These are phyloP conservation scores for Zoanthus sociatus DNA, from an alignment of 92 coral and sea anemone species.

Conservation along the genomic window DNA sequence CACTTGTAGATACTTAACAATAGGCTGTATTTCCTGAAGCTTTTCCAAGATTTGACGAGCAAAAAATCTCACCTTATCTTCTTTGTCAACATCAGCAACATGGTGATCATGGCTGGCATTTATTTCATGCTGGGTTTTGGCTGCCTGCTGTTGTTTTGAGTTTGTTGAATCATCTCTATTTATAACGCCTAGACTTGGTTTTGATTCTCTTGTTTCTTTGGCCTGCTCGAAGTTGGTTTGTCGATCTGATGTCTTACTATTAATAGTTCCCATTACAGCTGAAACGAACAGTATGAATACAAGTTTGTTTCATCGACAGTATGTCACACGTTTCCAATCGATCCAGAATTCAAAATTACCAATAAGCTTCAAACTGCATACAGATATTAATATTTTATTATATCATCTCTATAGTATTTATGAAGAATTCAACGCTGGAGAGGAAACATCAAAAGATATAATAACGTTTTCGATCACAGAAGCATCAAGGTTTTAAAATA, in stretches of 20 bases:
- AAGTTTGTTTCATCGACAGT: background rate
- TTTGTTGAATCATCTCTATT: background rate
- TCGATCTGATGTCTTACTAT: background rate
- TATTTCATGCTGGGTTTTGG: background rate
- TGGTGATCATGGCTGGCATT: background rate
- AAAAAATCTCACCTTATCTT: background rate
- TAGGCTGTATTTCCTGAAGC: conserved; percentile 1
- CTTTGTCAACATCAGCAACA: background rate
- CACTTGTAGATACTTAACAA: conserved; percentile 11
- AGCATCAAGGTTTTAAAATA: no score
- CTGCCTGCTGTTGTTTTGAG: background rate
- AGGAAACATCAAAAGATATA: no score
- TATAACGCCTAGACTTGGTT: background rate
- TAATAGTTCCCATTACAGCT: conserved; percentile 24
- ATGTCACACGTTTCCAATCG: background rate
- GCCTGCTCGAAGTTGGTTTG: background rate
- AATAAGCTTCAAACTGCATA: no score
- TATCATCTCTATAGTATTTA: no score
- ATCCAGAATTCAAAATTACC: background rate
- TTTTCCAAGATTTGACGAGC: conserved; percentile 2
- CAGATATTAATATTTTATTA: no score
- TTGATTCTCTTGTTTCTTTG: background rate
- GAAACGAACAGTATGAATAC: background rate
- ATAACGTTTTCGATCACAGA: no score
- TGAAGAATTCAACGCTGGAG: no score